Evolutionary conservation across 2,113 vertebrate species (phyloP), one percentile per base, ranked within the genome.

Genomic region (Seriola rivoliana): DNA sequence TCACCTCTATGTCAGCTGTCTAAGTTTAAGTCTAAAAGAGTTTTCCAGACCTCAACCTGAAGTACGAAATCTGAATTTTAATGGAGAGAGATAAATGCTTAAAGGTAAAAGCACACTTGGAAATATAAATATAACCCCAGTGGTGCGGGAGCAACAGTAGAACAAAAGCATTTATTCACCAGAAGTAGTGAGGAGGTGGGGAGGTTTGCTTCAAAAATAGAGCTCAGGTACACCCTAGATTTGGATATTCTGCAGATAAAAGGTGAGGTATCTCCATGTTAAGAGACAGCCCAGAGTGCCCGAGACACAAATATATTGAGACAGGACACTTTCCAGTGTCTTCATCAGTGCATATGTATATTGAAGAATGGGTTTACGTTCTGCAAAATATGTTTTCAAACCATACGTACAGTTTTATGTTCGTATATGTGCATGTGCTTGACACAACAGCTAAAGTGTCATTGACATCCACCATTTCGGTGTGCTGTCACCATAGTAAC

Each of bases 401-500:
- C 29, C 36, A 50, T 16, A 42, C 11, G 52, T 21, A 11, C 14
- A 7, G 66, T 50, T 74, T 57, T 48, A 59, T 67, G 14, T 67
- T 71, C 10, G 29, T 19, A 64, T 57, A 54, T 62, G 54, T 79
- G 38, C 70, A 12, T 19, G 68, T 70, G 38, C 10, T 57, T 34
- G 42, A 69, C 54, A 70, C 62, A 66, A 74, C 55, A 57, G 13
- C 83, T 73, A 69, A 86, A 71, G 55, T 84, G 87, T 2, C 23
- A 36, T 55, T 83, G 70, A 85, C 72, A 67, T 85, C 48, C 10
- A 64, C 17, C 12, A 69, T 83, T 74, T 74, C 68, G 62, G n/a
- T 85, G 80, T 34, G 12, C 62, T 85, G 80, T 92, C 72, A 59
- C 88, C 85, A 88, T 88, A 86, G 87, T 72, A 88, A 88, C 91